Evolutionary conservation across 2,797 vertebrate genomes (phyloP).

Genomic region (Myotis daubentonii): DNA sequence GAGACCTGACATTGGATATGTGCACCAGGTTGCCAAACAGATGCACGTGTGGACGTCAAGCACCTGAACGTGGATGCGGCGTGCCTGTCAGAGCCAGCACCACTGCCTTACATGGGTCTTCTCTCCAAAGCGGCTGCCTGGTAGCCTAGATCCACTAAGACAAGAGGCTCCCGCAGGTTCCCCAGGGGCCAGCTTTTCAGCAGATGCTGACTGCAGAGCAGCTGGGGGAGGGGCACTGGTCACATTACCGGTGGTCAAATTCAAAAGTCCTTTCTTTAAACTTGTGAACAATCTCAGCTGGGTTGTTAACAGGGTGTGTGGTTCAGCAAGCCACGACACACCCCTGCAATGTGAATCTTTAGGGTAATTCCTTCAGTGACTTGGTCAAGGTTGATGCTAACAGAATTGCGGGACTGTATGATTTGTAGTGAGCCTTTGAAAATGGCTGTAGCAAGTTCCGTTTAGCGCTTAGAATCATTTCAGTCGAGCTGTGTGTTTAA

Average conservation of each 20-base stretch:
- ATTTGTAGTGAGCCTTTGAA: conserved; percentile 83
- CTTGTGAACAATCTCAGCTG: conserved; percentile 84
- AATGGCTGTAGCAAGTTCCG: conserved; percentile 79
- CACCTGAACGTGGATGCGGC: conserved; percentile 84
- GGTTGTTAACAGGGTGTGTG: conserved; percentile 68
- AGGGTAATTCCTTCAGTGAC: conserved; percentile 83
- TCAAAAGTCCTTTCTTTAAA: conserved; percentile 83
- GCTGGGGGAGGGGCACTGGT: conserved; percentile 70
- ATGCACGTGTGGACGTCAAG: conserved; percentile 94
- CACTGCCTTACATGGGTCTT: conserved; percentile 86
- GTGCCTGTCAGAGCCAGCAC: conserved; percentile 62
- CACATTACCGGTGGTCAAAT: conserved; percentile 79
- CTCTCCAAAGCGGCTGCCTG: conserved; percentile 80
- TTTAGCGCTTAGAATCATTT: conserved; percentile 82
- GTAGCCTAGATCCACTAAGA: conserved; percentile 76
- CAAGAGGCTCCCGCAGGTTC: conserved; percentile 71
- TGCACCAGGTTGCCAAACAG: conserved; percentile 94
- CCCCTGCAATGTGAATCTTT: conserved; percentile 87
- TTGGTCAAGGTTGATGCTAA: conserved; percentile 76
- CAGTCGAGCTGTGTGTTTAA: conserved; percentile 79
- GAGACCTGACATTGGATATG: conserved; percentile 92
- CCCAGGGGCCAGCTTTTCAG: conserved; percentile 68
- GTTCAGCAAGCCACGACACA: conserved; percentile 20
- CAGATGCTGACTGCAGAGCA: conserved; percentile 67
- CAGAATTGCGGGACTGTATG: conserved; percentile 79